Evolutionary conservation across 2,113 vertebrate species (phyloP), one percentile per base, ranked within the genome.

Genomic region (Periophthalmus modestus): DNA sequence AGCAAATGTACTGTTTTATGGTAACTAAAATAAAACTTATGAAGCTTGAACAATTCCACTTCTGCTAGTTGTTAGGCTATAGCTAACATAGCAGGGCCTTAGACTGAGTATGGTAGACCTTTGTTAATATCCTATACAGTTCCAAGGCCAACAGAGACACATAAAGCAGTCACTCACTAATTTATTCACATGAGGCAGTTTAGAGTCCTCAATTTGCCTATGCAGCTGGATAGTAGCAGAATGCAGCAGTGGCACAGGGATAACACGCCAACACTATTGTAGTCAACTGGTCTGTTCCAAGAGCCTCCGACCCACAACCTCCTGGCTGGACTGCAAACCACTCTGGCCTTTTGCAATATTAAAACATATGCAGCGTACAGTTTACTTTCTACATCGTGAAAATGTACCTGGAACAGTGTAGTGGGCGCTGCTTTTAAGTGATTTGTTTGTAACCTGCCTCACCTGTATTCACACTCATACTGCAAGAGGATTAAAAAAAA

Each of bases 401-500:
- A 59, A 59, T 59, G 34, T 39, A 36, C 18, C 18, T 36, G 18
- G 18, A 21, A 65, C 19, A 21, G 33, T 43, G 14, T n/a, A 43
- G 19, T n/a, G 9, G 62, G 34, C 5, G 34, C 24, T 18, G 24
- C 19, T 65, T 65, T 65, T 65, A n/a, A 39, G 9, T 65, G 34
- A 43, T 65, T 65, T 65, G 34, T 65, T 39, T 65, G 62, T 65
- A 65, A 43, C 18, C 19, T 43, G 18, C 62, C 18, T 36, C 34
- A 65, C 34, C 62, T 39, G 62, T 21, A 3, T 65, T 65, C 62
- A 39, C 62, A n/a, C 62, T n/a, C 62, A 12, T 34, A 11, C 7
- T 65, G 34, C 34, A 28, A 52, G 24, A 83, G 66, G 47, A 19
- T 28, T 55, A 72, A 50, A 58, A 46, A 72, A 4, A 1, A 15